Evolutionary conservation across 53 echinoderm and acorn worm genomes (phyloP).

Genomic region (Paracentrotus lividus): DNA sequence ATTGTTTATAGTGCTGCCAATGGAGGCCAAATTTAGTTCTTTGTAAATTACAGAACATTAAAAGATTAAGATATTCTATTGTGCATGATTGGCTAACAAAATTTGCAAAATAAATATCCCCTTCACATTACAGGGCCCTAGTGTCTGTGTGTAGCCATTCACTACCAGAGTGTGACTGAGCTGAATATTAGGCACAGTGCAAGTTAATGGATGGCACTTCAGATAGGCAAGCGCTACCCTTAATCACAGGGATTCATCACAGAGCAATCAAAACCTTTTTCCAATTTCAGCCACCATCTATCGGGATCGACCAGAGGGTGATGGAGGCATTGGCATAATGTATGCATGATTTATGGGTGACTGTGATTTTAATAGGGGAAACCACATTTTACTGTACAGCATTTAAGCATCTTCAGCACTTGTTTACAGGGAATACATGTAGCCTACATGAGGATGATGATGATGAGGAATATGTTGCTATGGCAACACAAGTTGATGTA

Average conservation of each 20-base stretch:
- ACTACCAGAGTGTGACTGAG: too few species aligned
- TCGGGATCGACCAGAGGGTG: neutral
- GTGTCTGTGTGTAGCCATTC: neutral
- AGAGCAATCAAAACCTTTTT: neutral
- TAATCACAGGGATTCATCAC: neutral
- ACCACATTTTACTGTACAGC: neutral
- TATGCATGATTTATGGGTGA: neutral
- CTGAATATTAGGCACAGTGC: too few species aligned
- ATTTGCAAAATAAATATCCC: too few species aligned
- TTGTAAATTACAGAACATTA: too few species aligned
- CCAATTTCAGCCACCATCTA: slow-evolving; percentile 2
- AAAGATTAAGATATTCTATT: too few species aligned
- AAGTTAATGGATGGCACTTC: neutral
- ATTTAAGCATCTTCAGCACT: too few species aligned
- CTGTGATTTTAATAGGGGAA: neutral
- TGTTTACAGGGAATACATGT: too few species aligned
- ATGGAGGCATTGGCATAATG: neutral
- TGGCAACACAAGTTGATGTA: neutral
- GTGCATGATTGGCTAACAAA: too few species aligned
- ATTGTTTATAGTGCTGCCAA: too few species aligned
- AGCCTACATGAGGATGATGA: neutral
- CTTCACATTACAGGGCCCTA: too few species aligned
- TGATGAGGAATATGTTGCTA: neutral
- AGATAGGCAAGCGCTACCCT: neutral
- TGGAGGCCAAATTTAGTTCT: too few species aligned